Evolutionary conservation across 2,797 vertebrate genomes (phyloP).

Genomic region (Gymnocypris eckloni): DNA sequence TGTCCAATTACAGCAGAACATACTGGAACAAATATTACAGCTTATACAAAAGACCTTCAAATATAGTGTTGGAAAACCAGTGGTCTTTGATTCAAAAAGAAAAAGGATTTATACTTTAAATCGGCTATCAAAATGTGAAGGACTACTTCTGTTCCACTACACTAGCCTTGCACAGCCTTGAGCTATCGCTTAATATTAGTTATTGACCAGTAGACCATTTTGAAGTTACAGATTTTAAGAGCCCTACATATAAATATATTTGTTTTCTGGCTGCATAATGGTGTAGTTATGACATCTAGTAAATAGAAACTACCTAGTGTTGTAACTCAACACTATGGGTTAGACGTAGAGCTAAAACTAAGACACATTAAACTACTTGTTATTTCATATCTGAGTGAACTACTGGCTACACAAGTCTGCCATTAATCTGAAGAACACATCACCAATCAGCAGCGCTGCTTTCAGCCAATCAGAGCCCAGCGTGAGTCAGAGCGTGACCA

Average conservation of each 20-base stretch:
- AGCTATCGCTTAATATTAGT: background rate
- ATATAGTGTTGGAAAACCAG: background rate
- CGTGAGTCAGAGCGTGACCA: slow-evolving; percentile 30
- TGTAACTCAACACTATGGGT: background rate
- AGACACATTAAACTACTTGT: background rate
- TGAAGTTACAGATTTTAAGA: background rate
- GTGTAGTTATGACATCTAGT: background rate
- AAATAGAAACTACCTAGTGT: background rate
- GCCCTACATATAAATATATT: too few relatives aligned
- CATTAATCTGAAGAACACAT: slow-evolving; percentile 31
- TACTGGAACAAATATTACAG: background rate
- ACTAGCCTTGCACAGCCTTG: background rate
- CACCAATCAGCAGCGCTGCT: slow-evolving; percentile 24
- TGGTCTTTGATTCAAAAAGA: background rate
- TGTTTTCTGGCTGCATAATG: background rate
- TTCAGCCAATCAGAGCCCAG: slow-evolving; percentile 45
- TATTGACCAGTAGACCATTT: background rate
- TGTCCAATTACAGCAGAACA: background rate
- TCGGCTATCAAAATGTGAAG: background rate
- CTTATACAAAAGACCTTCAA: background rate
- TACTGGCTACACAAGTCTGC: slow-evolving; percentile 9
- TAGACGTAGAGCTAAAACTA: slow-evolving; percentile 20
- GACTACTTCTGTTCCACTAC: background rate
- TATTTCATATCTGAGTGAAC: slow-evolving; percentile 6
- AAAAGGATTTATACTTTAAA: background rate